phyloP scores from a whole-genome alignment of 2,888 invertebrate species.

The Eueremaeus valkanovi region DNA sequence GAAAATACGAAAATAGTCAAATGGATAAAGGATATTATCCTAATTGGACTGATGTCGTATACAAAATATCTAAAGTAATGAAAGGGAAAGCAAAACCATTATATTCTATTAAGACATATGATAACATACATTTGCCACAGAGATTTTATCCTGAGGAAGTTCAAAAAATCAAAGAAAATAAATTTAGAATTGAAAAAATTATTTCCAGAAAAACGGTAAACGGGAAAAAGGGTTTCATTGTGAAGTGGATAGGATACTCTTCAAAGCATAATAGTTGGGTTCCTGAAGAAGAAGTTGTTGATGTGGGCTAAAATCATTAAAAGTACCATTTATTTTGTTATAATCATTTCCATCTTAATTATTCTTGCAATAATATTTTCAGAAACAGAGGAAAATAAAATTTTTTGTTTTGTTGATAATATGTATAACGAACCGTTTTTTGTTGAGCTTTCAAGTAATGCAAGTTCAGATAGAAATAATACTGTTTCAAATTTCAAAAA shows the following conservation, averaged over 20 bases:
- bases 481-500: too few relatives aligned
- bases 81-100: not conserved
- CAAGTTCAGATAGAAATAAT: too few relatives aligned
- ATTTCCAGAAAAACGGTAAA: not conserved
- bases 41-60: slow-evolving; percentile 6
- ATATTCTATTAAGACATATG: not conserved
- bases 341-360: too few relatives aligned
- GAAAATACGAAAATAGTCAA: not conserved
- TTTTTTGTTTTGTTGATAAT: too few relatives aligned
- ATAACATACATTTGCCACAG: not conserved
- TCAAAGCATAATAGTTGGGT: slow-evolving; percentile 16
- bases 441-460: too few relatives aligned
- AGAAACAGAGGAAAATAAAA: not conserved
- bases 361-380: not conserved
- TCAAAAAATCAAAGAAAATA: slow-evolving; percentile 10
- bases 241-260: slow-evolving; percentile 30
- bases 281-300: not conserved
- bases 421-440: too few relatives aligned
- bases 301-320: not conserved
- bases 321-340: too few relatives aligned
- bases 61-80: not conserved
- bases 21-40: slow-evolving; percentile 16
- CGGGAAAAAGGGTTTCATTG: not conserved
- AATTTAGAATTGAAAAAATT: slow-evolving; percentile 27
- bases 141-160: slow-evolving; percentile 2